Percentiles rank a stretch among this genome's conserved stretches.
phyloP scores from a whole-genome alignment of 2,888 invertebrate species.

The Drosophila antonietae region DNA sequence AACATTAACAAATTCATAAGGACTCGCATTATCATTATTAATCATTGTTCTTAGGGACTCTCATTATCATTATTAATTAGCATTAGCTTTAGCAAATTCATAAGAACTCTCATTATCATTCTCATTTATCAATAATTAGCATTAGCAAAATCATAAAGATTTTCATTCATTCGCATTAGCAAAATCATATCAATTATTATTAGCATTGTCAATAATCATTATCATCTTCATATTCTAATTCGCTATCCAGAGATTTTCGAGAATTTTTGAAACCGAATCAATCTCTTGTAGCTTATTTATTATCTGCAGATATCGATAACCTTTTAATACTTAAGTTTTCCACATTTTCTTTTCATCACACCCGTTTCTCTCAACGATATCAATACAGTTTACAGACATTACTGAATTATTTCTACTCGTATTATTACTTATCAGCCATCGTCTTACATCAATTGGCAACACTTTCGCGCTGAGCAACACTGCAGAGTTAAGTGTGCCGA shows the following conservation, averaged over 20 bases:
- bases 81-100: neutral
- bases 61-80: neutral
- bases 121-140: neutral
- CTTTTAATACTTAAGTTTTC: neutral
- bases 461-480: conserved; percentile 25
- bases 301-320: neutral
- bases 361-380: neutral
- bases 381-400: too few relatives aligned
- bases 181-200: neutral
- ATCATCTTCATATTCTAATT: neutral
- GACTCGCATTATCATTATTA: neutral
- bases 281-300: neutral
- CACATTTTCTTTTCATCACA: neutral
- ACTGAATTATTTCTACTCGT: neutral
- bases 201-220: neutral
- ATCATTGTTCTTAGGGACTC: neutral
- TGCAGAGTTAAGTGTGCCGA: conserved; percentile 4
- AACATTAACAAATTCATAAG: neutral
- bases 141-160: neutral
- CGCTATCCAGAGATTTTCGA: too few relatives aligned
- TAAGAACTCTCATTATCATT: neutral
- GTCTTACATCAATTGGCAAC: neutral
- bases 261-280: too few relatives aligned
- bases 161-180: neutral
- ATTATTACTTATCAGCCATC: neutral